phyloP scores from a whole-genome alignment of 2,797 vertebrate genomes.

The Tympanoctomys barrerae region DNA sequence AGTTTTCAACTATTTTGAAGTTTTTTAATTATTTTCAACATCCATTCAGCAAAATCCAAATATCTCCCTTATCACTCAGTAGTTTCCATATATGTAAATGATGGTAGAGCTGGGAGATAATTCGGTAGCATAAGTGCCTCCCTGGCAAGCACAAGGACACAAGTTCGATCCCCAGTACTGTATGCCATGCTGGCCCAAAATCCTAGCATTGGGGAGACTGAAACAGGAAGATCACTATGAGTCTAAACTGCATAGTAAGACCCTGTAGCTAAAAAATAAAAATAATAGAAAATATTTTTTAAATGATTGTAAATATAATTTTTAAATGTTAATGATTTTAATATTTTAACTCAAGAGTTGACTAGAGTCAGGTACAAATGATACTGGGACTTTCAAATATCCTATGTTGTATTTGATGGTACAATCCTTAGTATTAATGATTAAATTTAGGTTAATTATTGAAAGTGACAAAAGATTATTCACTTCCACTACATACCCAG shows the following conservation, averaged over 20 bases:
- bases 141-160: too few relatives aligned
- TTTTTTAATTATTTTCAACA: slow-evolving; percentile 57
- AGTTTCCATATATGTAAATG: background rate
- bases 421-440: background rate
- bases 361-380: slow-evolving; percentile 1
- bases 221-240: too few relatives aligned
- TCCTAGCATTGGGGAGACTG: too few relatives aligned
- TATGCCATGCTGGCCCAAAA: too few relatives aligned
- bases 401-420: slow-evolving; percentile 24
- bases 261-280: too few relatives aligned
- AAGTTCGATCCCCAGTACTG: too few relatives aligned
- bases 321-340: slow-evolving; percentile 52
- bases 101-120: background rate
- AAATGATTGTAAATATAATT: slow-evolving; percentile 32
- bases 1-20: slow-evolving; percentile 51
- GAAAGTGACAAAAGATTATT: slow-evolving; percentile 48
- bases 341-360: background rate
- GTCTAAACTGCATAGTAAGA: too few relatives aligned
- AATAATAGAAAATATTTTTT: too few relatives aligned
- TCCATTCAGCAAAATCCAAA: slow-evolving; percentile 3
- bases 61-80: background rate
- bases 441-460: slow-evolving; percentile 48
- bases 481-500: background rate
- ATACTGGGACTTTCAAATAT: slow-evolving; percentile 46
- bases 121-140: too few relatives aligned